A percentile compares a stretch with the other conserved stretches of the same genome.
Conservation (phyloP, 2,113 vertebrate species). For the Pao palembangensis region DNA sequence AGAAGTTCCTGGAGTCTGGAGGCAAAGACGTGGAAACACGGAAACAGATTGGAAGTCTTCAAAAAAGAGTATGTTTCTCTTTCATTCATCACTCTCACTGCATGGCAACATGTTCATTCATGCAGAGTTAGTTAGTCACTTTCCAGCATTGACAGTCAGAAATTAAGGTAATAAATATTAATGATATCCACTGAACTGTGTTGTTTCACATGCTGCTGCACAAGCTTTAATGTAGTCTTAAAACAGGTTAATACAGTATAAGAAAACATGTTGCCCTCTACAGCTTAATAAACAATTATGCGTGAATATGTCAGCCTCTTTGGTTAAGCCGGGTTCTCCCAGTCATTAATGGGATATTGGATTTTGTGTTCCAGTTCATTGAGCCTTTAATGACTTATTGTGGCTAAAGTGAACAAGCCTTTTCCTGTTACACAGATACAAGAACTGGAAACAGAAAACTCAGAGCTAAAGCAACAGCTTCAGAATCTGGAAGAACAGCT, state of each 20-base stretch:
- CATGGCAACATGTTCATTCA: neutral
- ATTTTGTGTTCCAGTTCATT: neutral
- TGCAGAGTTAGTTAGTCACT: neutral
- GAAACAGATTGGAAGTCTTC: conserved; percentile 93
- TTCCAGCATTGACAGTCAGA: conserved; percentile 30
- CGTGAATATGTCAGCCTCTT: too few relatives aligned
- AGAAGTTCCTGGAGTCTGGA: conserved; percentile 98
- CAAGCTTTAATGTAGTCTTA: too few relatives aligned
- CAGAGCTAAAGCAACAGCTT: conserved; percentile 92
- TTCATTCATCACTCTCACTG: conserved; percentile 2
- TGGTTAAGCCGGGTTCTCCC: too few relatives aligned
- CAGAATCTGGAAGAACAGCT: conserved; percentile 90
- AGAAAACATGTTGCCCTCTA: too few relatives aligned
- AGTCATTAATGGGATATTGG: too few relatives aligned
- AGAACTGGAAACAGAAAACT: conserved; percentile 95
- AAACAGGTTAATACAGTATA: too few relatives aligned
- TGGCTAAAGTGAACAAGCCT: neutral
- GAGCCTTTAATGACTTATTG: too few relatives aligned
- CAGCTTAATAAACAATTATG: too few relatives aligned
- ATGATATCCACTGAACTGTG: neutral
- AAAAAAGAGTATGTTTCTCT: conserved; percentile 86
- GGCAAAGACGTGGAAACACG: conserved; percentile 98
- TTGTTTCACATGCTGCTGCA: too few relatives aligned
- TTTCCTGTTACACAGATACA: conserved; percentile 83
- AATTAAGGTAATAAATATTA: conserved; percentile 35